Base-by-base conservation (phyloP, 2,797 vertebrate genomes). In the Phoebastria nigripes region DNA sequence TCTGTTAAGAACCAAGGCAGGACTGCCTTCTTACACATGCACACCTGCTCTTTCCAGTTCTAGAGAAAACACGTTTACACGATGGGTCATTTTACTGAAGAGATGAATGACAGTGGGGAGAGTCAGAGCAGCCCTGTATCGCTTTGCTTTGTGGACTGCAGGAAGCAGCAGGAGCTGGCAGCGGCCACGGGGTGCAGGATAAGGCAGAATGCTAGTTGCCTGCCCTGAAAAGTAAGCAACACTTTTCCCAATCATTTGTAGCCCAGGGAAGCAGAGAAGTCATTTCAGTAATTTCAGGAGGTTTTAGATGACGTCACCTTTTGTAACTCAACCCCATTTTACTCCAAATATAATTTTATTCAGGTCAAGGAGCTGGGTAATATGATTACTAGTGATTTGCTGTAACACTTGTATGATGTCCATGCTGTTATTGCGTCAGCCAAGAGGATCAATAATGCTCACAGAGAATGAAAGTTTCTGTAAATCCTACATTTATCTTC, bases 361-460 rank as follows among this genome's bases (percentile, higher is more conserved):
- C n/a, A 35, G 63, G 77, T 88, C 73, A 91, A 78, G 46, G 18
- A 88, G 37, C n/a, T 20, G 85, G 17, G 72, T 93, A 95, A 93
- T 69, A 49, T 0, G 3, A 63, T 94, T 88, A 83, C 49, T 52
- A 81, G 41, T 25, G 69, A 93, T 86, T 83, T 83, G 33, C 67
- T 13, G 3, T 52, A 24, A 56, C 54, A 70, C 47, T 74, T 65
- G 13, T 54, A 41, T 67, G 31, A 63, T 72, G 65, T 41, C 44
- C 17, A 6, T 19, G 49, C 61, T 87, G 11, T 71, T 93, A 39
- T 0, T 55, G 39, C 42, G 87, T 71, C 62, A 90, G 82, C 47
- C 54, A 55, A 63, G 44, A 55, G 31, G 31, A 59, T 47, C 8
- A 4, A 44, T 77, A 76, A 71, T 25, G 17, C 37, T 63, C 26